Conservation (phyloP, 1,140 invertebrate genomes). For the Leptinotarsa texana region DNA sequence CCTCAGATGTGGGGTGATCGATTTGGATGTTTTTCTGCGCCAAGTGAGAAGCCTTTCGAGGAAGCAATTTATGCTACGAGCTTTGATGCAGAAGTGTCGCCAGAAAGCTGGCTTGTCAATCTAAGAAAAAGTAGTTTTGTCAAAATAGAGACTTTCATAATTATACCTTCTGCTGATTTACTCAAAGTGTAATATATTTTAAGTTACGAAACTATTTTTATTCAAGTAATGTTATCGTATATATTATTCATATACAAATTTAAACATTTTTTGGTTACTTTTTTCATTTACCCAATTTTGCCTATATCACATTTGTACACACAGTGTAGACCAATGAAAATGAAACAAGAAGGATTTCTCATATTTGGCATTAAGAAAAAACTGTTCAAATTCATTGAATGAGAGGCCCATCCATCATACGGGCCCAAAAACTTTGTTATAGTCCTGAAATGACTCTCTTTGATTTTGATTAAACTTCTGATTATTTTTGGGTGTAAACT, state of each 20-base stretch:
- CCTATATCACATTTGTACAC: too few species aligned
- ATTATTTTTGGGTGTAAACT: too few species aligned
- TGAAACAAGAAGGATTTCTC: too few species aligned
- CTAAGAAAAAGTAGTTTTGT: slow-evolving; percentile 21
- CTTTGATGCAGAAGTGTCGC: slow-evolving; percentile 94
- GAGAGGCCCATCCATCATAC: too few species aligned
- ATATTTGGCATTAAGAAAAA: too few species aligned
- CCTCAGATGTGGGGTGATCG: slow-evolving; percentile 87
- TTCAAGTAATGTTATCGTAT: slow-evolving; percentile 5
- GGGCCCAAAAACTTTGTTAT: too few species aligned
- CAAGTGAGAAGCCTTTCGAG: slow-evolving; percentile 93
- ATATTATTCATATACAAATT: slow-evolving; percentile 12
- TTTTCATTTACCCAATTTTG: too few species aligned
- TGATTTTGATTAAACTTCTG: too few species aligned
- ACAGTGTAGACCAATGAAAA: too few species aligned
- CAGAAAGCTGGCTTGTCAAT: slow-evolving; percentile 80
- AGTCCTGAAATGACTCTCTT: too few species aligned
- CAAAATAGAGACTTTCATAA: not conserved
- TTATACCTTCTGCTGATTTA: slow-evolving; percentile 8
- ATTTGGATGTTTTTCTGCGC: slow-evolving; percentile 95
- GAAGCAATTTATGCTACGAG: slow-evolving; percentile 93
- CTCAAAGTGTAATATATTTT: slow-evolving; percentile 21
- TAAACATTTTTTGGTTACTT: not conserved
- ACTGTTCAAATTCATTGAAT: too few species aligned
- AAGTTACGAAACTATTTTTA: slow-evolving; percentile 12